Evolutionary conservation across 2,113 vertebrate species (phyloP).

Genomic region (Proteles cristata): DNA sequence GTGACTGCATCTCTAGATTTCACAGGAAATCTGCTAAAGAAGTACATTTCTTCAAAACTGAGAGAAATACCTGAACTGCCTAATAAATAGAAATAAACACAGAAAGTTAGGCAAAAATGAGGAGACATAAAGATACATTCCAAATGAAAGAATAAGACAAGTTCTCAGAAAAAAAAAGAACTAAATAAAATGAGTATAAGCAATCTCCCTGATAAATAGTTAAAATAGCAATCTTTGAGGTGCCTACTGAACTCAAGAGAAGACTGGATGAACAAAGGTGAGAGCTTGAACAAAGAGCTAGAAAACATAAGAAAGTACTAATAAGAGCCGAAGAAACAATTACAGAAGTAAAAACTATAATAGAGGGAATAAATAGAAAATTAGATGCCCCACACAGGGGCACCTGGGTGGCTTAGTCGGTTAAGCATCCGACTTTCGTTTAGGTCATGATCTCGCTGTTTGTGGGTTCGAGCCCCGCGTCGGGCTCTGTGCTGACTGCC

Average conservation of each 20-base stretch:
- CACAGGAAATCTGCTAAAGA: background rate
- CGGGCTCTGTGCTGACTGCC: no score
- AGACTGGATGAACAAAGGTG: background rate
- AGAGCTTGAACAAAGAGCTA: background rate
- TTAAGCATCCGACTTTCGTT: no score
- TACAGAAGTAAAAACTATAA: background rate
- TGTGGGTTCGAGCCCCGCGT: no score
- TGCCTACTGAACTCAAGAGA: background rate
- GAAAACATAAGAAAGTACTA: background rate
- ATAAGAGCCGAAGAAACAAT: background rate
- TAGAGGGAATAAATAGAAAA: background rate
- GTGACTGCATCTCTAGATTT: background rate
- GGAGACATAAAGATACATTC: background rate
- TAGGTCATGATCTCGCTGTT: no score
- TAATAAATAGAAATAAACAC: background rate
- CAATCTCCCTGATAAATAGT: background rate
- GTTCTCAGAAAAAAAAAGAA: background rate
- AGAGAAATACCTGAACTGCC: background rate
- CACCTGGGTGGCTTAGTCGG: no score
- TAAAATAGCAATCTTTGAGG: background rate
- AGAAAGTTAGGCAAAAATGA: background rate
- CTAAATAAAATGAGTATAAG: background rate
- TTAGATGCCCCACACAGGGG: background rate
- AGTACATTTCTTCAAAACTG: background rate
- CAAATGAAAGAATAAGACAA: background rate